Percentiles rank a stretch among this genome's conserved stretches.
These are phyloP conservation scores for Drosophila fulvimacula DNA, from an alignment of 2,888 invertebrate species.

Conservation along the genomic window DNA sequence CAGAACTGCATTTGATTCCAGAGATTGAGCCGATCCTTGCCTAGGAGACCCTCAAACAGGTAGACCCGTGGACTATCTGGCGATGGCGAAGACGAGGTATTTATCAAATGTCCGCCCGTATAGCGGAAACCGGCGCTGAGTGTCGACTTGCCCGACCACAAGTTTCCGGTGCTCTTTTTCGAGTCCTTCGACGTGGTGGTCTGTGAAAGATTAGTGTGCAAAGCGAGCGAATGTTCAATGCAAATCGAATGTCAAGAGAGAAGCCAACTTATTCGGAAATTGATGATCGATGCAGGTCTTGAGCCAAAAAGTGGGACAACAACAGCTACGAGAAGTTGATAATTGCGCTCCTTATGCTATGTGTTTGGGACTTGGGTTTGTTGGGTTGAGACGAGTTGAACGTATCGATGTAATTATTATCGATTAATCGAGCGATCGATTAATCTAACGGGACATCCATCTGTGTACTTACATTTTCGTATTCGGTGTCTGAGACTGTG, in stretches of 20 bases:
- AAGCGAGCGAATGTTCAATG: constrained; percentile 63
- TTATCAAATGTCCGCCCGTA: constrained; percentile 93
- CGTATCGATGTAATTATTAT: constrained; percentile 7
- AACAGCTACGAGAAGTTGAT: constrained; percentile 22
- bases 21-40: constrained; percentile 89
- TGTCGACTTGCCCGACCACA: constrained; percentile 97
- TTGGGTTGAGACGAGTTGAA: constrained; percentile 7
- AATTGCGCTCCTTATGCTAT: constrained; percentile 3
- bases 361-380: not conserved
- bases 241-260: not conserved
- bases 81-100: constrained; percentile 92
- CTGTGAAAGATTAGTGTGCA: constrained; percentile 64
- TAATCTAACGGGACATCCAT: constrained; percentile 4
- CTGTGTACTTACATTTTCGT: constrained; percentile 91
- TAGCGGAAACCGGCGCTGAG: constrained; percentile 94
- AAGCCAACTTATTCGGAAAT: not conserved
- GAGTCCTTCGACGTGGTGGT: constrained; percentile 86
- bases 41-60: constrained; percentile 93
- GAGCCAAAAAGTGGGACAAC: constrained; percentile 1
- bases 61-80: constrained; percentile 96
- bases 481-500: constrained; percentile 97
- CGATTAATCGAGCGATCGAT: constrained; percentile 10
- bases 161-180: constrained; percentile 93
- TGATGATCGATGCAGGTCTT: constrained; percentile 23
- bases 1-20: constrained; percentile 99